phyloP scores from a whole-genome alignment of 1,140 invertebrate genomes.

The Zaprionus ornatus region DNA sequence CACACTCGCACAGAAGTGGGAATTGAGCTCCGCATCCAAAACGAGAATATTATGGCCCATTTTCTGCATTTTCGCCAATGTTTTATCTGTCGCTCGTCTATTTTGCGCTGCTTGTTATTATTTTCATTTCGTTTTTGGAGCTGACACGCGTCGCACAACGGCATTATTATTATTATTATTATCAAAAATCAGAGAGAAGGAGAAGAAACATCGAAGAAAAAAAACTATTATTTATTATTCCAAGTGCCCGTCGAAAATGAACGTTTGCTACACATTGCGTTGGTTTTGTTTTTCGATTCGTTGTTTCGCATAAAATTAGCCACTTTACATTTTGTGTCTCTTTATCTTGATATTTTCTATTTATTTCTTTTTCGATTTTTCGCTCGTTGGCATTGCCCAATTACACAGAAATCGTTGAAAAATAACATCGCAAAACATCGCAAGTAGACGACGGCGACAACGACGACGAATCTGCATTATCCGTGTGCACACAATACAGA shows the following conservation, averaged over 20 bases:
- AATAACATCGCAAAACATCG: constrained; percentile 6
- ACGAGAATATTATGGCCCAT: constrained; percentile 59
- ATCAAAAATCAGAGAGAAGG: constrained; percentile 1
- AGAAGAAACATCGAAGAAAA: not conserved
- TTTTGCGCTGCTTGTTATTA: constrained; percentile 5
- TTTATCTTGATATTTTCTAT: not conserved
- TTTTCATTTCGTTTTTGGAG: constrained; percentile 18
- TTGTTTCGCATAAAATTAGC: constrained; percentile 26
- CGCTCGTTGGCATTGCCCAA: constrained; percentile 28
- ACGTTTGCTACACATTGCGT: constrained; percentile 26
- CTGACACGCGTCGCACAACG: constrained; percentile 62
- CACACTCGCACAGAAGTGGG: not conserved
- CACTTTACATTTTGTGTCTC: constrained; percentile 23
- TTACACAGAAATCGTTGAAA: constrained; percentile 27
- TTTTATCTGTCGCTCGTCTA: constrained; percentile 21
- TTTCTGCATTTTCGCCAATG: constrained; percentile 54
- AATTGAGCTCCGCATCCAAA: constrained; percentile 38
- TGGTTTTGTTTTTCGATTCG: not conserved
- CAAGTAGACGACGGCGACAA: not conserved
- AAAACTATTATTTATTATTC: constrained; percentile 52
- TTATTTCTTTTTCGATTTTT: not conserved
- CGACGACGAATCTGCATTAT: constrained; percentile 31
- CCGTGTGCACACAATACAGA: constrained; percentile 37
- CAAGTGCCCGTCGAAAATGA: constrained; percentile 27
- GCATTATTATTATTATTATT: constrained; percentile 15